A percentile compares a stretch with the other conserved stretches of the same genome.
Evolutionary conservation across 30 jellyfish, hydroid and myxozoan species (phyloP).

Genomic region (Hydractinia symbiolongicarpus): DNA sequence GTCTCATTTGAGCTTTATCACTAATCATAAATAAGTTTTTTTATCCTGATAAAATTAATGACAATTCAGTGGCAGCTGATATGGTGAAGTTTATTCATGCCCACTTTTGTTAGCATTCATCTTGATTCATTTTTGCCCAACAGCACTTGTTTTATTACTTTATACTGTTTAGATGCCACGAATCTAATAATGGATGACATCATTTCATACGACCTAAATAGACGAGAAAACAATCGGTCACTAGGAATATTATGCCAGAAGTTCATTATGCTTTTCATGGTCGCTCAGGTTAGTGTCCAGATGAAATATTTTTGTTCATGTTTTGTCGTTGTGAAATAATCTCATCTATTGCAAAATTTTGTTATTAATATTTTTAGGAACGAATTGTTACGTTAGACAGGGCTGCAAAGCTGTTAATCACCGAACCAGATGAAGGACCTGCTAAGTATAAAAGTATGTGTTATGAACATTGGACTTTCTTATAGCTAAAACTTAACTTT

Average conservation of each 20-base stretch:
- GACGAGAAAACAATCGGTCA: slow-evolving; percentile 30
- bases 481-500: background rate
- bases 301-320: background rate
- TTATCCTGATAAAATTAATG: too few relatives aligned
- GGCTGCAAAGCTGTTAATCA: slow-evolving; percentile 65
- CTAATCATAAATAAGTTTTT: too few relatives aligned
- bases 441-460: slow-evolving; percentile 59
- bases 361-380: slow-evolving; percentile 13
- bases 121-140: too few relatives aligned
- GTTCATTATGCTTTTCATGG: slow-evolving; percentile 79
- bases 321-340: background rate
- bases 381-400: slow-evolving; percentile 55
- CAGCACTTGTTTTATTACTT: too few relatives aligned
- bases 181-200: slow-evolving; percentile 20
- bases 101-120: too few relatives aligned
- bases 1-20: too few relatives aligned
- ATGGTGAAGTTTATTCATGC: too few relatives aligned
- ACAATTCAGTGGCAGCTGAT: too few relatives aligned
- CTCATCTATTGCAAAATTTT: background rate
- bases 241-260: slow-evolving; percentile 85
- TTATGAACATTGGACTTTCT: background rate
- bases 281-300: slow-evolving; percentile 39
- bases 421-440: slow-evolving; percentile 48
- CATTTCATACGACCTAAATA: slow-evolving; percentile 13
- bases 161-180: slow-evolving; percentile 9